Conservation (phyloP, 92 coral and sea anemone species). For the Nematostella vectensis region DNA sequence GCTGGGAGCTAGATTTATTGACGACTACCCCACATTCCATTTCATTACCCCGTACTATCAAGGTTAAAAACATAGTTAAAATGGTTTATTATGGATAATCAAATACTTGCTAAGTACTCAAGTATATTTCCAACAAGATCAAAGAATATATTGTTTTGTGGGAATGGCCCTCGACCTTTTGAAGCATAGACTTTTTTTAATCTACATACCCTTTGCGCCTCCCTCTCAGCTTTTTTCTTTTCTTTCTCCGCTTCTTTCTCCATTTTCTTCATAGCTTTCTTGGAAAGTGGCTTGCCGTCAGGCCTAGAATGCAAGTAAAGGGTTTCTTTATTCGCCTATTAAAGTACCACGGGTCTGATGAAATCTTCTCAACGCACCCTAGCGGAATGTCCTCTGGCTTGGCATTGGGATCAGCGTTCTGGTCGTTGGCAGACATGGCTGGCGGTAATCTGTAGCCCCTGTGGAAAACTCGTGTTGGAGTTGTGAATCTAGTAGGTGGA, state of each 20-base stretch:
- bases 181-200: no score
- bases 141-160: no score
- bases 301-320: constrained; percentile 34
- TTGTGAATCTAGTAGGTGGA: background rate
- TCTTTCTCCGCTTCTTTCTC: constrained; percentile 95
- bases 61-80: no score
- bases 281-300: constrained; percentile 89
- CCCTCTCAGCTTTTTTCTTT: constrained; percentile 87
- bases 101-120: no score
- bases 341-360: constrained; percentile 5
- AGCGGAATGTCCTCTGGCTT: constrained; percentile 13
- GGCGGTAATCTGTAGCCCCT: constrained; percentile 12
- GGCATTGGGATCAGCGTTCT: constrained; percentile 37
- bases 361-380: constrained; percentile 26
- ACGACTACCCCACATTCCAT: no score
- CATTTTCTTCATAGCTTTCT: constrained; percentile 84
- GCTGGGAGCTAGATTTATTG: no score
- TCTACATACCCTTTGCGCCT: constrained; percentile 76
- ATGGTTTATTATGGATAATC: no score
- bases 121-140: no score
- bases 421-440: constrained; percentile 49
- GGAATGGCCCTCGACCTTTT: no score
- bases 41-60: no score
- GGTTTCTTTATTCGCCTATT: background rate
- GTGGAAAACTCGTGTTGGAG: constrained; percentile 5